Evolutionary conservation across 2,888 invertebrate species (phyloP).

Genomic region (Chrysina gloriosa): DNA sequence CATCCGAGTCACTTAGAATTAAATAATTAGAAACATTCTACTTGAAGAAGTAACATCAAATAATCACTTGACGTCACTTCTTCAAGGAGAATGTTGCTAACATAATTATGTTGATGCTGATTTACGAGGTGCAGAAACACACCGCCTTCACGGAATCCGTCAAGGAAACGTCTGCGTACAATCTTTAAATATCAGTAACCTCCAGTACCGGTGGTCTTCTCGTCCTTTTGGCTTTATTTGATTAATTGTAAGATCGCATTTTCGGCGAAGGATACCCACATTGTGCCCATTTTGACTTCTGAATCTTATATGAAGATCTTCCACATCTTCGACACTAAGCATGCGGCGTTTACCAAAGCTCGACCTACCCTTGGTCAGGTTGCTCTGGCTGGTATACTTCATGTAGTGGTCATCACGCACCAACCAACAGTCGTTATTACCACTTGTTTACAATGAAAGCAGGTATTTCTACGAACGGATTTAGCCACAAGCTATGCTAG

Average conservation of each 20-base stretch:
- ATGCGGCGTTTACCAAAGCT: slow-evolving; percentile 99
- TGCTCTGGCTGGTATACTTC: no score
- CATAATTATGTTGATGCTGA: slow-evolving; percentile 43
- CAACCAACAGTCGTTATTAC: no score
- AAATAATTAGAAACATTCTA: no score
- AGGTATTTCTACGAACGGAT: no score
- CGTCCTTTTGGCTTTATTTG: slow-evolving; percentile 98
- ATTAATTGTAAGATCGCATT: slow-evolving; percentile 98
- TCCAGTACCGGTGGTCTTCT: slow-evolving; percentile 99
- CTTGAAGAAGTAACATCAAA: no score
- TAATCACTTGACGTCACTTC: no score
- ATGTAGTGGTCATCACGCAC: no score
- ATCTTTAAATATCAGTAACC: slow-evolving; percentile 96
- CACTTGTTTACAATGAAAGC: no score
- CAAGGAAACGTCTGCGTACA: slow-evolving; percentile 89
- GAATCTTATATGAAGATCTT: slow-evolving; percentile 97
- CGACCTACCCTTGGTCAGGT: slow-evolving; percentile 99
- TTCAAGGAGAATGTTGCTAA: no score
- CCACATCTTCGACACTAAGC: slow-evolving; percentile 99
- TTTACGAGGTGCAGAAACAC: slow-evolving; percentile 71
- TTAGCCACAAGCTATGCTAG: no score
- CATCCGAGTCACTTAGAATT: no score
- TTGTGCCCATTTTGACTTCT: slow-evolving; percentile 96
- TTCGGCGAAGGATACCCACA: slow-evolving; percentile 98
- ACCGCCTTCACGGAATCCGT: slow-evolving; percentile 88